These are phyloP conservation scores for Sebastes cheni DNA, from an alignment of 2,797 vertebrate genomes.

Conservation along the genomic window DNA sequence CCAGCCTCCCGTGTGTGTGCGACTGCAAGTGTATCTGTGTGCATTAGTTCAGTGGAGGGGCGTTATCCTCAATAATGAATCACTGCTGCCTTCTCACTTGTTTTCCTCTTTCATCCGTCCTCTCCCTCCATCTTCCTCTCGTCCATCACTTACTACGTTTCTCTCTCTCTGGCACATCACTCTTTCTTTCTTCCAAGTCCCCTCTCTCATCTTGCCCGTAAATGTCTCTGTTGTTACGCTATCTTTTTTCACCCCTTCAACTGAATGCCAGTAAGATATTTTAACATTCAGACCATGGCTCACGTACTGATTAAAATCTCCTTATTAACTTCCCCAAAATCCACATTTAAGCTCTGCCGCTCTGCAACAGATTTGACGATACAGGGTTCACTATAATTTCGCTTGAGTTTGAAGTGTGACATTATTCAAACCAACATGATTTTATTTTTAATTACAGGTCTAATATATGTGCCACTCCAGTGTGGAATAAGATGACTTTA, in stretches of 20 bases:
- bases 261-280: background rate
- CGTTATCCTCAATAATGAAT: slow-evolving; percentile 24
- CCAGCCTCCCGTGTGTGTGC: background rate
- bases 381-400: background rate
- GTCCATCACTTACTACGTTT: background rate
- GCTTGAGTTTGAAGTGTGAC: background rate
- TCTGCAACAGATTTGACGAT: background rate
- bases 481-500: background rate
- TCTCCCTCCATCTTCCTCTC: background rate
- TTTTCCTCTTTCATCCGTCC: background rate
- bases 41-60: background rate
- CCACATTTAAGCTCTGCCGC: background rate
- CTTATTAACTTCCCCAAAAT: background rate
- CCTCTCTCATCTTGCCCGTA: background rate
- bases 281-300: background rate
- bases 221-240: background rate
- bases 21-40: background rate
- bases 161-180: background rate
- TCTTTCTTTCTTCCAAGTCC: background rate
- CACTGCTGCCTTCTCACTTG: slow-evolving; percentile 1
- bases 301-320: background rate
- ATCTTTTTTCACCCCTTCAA: background rate
- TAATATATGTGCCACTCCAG: background rate
- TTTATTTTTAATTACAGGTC: background rate
- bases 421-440: background rate